Conservation (phyloP, 2,888 invertebrate genomes). For the Camponotus fellah region DNA sequence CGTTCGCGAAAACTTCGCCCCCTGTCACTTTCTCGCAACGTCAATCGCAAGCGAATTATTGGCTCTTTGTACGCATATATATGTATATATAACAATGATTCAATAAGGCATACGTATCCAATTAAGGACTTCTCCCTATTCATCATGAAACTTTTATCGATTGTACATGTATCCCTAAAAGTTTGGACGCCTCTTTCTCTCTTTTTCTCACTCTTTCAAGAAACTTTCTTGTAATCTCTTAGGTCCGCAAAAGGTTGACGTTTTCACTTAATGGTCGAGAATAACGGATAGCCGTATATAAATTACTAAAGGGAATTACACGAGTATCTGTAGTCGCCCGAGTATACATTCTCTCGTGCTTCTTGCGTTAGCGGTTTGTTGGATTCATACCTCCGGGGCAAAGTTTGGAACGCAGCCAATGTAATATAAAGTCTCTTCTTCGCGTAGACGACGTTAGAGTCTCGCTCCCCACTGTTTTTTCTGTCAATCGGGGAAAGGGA, state of each 20-base stretch:
- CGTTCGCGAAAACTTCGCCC: conserved; percentile 36
- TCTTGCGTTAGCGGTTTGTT: conserved; percentile 38
- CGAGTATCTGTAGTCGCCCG: conserved; percentile 15
- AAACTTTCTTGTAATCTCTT: conserved; percentile 44
- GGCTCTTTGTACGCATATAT: not conserved
- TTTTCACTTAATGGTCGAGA: conserved; percentile 27
- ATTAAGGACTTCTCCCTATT: conserved; percentile 43
- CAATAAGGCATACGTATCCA: conserved; percentile 54
- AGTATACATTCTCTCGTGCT: conserved; percentile 2
- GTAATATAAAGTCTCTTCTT: conserved; percentile 70
- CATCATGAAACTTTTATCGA: conserved; percentile 37
- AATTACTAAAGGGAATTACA: conserved; percentile 50
- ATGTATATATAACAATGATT: conserved; percentile 31
- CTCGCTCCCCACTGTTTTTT: conserved; percentile 61
- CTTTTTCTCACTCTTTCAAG: not conserved
- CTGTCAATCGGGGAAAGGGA: conserved; percentile 57
- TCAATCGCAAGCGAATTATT: conserved; percentile 25
- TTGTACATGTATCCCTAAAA: conserved; percentile 2
- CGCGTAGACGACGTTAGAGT: conserved; percentile 73
- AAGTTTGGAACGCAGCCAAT: conserved; percentile 49
- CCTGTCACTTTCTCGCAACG: conserved; percentile 10
- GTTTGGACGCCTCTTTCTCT: conserved; percentile 14
- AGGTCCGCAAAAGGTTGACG: conserved; percentile 39
- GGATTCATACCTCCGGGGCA: conserved; percentile 29
- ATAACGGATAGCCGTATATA: conserved; percentile 44